phyloP scores from a whole-genome alignment of 1,140 invertebrate species.

The Nomia melanderi region DNA sequence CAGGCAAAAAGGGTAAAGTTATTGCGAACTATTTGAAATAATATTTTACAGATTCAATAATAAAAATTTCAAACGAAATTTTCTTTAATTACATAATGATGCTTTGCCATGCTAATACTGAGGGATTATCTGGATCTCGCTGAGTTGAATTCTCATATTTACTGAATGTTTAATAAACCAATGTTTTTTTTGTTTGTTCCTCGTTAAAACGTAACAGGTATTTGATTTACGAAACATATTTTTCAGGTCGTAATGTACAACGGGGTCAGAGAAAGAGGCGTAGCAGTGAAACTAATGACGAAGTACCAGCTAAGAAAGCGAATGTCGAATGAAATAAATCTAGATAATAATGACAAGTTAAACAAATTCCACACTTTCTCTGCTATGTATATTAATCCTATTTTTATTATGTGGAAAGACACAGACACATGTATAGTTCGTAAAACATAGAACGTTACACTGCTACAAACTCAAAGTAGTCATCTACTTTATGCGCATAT shows the following conservation, averaged over 20 bases:
- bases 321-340: slow-evolving; percentile 23
- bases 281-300: slow-evolving; percentile 38
- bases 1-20: slow-evolving; percentile 68
- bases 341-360: background rate
- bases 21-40: slow-evolving; percentile 3
- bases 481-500: background rate
- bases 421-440: slow-evolving; percentile 34
- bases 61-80: background rate
- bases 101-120: slow-evolving; percentile 82
- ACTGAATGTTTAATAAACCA: slow-evolving; percentile 56
- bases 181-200: background rate
- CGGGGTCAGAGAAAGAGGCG: slow-evolving; percentile 45
- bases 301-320: slow-evolving; percentile 47
- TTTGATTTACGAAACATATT: background rate
- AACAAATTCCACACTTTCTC: slow-evolving; percentile 23
- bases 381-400: slow-evolving; percentile 37
- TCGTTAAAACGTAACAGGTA: background rate
- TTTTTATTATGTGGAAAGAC: slow-evolving; percentile 31
- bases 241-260: slow-evolving; percentile 53
- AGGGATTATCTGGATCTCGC: slow-evolving; percentile 77
- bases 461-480: slow-evolving; percentile 13
- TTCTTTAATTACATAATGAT: slow-evolving; percentile 69
- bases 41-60: background rate
- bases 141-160: slow-evolving; percentile 75
- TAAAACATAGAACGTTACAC: slow-evolving; percentile 26